Evolutionary conservation across 2,797 vertebrate species (phyloP).

Genomic region (Urocyon cinereoargenteus): DNA sequence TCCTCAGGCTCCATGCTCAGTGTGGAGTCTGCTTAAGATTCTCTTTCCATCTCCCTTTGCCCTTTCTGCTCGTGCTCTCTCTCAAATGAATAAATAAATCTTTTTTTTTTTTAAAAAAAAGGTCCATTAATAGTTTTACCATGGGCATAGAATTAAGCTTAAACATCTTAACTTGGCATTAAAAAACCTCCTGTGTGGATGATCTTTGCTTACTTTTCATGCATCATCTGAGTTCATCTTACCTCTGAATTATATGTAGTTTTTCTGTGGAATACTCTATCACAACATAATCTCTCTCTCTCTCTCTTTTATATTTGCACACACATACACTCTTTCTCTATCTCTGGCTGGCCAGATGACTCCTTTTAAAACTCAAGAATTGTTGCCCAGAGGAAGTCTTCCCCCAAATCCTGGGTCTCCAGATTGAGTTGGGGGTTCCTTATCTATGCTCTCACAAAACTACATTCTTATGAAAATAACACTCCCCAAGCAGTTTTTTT

Average conservation of each 20-base stretch:
- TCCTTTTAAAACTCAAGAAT: background rate
- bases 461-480: background rate
- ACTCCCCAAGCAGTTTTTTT: background rate
- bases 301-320: background rate
- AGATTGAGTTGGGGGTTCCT: background rate
- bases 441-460: background rate
- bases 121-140: background rate
- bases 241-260: background rate
- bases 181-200: background rate
- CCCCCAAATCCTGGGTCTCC: background rate
- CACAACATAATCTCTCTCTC: rapidly evolving
- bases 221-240: background rate
- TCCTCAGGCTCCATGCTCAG: background rate
- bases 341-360: background rate
- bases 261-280: background rate
- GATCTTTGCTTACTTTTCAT: background rate
- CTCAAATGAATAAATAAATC: background rate
- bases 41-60: background rate
- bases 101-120: background rate
- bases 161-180: background rate
- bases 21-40: background rate
- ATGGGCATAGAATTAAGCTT: background rate
- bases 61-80: background rate
- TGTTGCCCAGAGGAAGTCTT: background rate
- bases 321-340: background rate